Evolutionary conservation across 2,888 invertebrate genomes (phyloP), one percentile per base, ranked within the genome.

Genomic region (Drosophila ustulata): DNA sequence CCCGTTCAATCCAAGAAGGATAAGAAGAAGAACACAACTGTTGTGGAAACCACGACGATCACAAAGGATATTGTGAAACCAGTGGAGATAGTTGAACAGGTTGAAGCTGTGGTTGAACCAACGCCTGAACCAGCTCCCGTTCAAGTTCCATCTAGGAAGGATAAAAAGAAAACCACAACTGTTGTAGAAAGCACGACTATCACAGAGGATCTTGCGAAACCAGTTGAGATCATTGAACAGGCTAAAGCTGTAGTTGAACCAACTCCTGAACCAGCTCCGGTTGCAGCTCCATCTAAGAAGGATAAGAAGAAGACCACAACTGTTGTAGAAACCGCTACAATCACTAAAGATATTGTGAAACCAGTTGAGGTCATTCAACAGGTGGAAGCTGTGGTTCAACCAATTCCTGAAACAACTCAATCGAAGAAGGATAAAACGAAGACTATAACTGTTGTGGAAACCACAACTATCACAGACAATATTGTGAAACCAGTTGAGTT

Each of bases 171-270:
- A 8, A 34, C 50, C 6, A 28, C 51, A n/a, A 65, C 26, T 23
- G n/a, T 57, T 57, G 51, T 66, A 5, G 55, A 69, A 46, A 69
- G 50, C n/a, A 55, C 55, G 7, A 46, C 58, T 4, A 47, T 32
- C 1, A 28, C 11, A 11, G 11, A 34, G 6, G 32, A 34, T 25
- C n/a, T 8, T 18, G 18, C 6, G 6, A 13, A 53, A 34, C 50
- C 43, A 13, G 34, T 26, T 2, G 55, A 61, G 41, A 37, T 41
- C 11, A 32, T 11, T 9, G 13, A 56, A 3, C 43, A 34, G 9
- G 37, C 7, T 11, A 25, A 30, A 39, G 8, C 7, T 11, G 43
- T 9, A 4, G 52, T 39, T 1, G 37, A 68, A 6, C 9, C 18
- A 47, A 41, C 11, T 8, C 7, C 4, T 18, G 52, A 46, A 4